A percentile compares a stretch with the other conserved stretches of the same genome.
These are phyloP conservation scores for Aphaenogaster floridana DNA, from an alignment of 1,140 invertebrate species.

Conservation along the genomic window DNA sequence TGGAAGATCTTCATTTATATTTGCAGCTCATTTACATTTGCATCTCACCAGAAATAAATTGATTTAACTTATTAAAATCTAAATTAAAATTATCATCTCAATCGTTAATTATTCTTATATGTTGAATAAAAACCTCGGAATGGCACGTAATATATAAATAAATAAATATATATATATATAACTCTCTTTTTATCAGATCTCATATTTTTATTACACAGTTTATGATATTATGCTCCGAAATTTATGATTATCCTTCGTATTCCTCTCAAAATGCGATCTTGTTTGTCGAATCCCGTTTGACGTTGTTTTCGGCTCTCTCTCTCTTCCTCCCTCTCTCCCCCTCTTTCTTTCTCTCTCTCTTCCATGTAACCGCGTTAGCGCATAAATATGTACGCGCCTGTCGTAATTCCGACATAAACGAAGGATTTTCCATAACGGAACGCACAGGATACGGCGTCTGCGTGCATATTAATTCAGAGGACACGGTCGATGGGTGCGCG, in stretches of 20 bases:
- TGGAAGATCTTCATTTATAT: background rate
- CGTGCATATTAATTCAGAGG: conserved; percentile 22
- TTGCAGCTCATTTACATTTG: background rate
- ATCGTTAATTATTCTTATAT: conserved; percentile 6
- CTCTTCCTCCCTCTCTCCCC: too few relatives aligned
- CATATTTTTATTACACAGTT: background rate
- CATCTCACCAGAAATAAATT: background rate
- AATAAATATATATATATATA: too few relatives aligned
- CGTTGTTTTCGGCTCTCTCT: conserved; percentile 47
- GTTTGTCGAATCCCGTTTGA: conserved; percentile 15
- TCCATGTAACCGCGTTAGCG: background rate
- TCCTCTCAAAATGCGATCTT: background rate
- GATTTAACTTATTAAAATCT: background rate
- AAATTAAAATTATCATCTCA: conserved; percentile 2
- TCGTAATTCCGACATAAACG: conserved; percentile 23
- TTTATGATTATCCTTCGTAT: conserved; percentile 23
- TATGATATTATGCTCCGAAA: background rate
- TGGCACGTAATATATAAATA: background rate
- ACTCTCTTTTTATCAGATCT: background rate
- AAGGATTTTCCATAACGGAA: conserved; percentile 1
- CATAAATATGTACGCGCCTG: background rate
- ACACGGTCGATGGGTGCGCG: background rate
- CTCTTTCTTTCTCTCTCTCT: conserved; percentile 40
- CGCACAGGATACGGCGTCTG: background rate
- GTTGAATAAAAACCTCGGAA: background rate